A percentile compares a stretch with the other conserved stretches of the same genome.
These are phyloP conservation scores for Gymnarchus niloticus DNA, from an alignment of 2,113 vertebrate species.

Conservation along the genomic window DNA sequence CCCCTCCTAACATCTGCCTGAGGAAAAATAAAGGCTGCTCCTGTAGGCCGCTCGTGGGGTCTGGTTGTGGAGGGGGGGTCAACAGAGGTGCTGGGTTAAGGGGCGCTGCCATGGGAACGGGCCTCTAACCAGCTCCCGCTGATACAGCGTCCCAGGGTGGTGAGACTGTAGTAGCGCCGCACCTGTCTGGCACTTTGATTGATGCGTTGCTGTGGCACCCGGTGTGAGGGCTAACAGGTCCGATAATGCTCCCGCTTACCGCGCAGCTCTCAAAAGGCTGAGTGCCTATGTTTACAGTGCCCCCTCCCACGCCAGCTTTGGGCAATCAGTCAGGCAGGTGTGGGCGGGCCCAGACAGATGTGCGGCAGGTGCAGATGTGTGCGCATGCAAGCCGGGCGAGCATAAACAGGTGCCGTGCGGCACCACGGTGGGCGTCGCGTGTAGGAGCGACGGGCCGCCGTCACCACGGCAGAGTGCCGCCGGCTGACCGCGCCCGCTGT, in stretches of 20 bases:
- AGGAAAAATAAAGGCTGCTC: not conserved
- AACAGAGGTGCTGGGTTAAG: not conserved
- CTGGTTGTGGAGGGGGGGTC: not conserved
- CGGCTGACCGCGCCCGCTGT: conserved; percentile 15
- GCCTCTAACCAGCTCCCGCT: not conserved
- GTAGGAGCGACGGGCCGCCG: not conserved
- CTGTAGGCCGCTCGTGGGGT: not conserved
- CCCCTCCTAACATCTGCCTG: no score
- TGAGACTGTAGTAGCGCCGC: not conserved
- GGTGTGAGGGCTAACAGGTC: not conserved
- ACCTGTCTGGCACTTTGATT: conserved; percentile 11
- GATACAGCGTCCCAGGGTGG: not conserved
- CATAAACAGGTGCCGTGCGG: not conserved
- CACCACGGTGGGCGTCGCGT: not conserved
- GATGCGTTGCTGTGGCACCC: not conserved
- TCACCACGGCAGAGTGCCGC: not conserved
- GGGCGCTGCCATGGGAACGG: not conserved
- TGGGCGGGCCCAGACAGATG: conserved; percentile 8
- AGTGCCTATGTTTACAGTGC: not conserved
- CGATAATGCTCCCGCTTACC: not conserved
- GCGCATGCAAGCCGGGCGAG: not conserved
- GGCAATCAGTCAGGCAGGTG: not conserved
- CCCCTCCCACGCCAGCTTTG: not conserved
- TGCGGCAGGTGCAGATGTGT: not conserved
- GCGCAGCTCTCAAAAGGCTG: not conserved